Evolutionary conservation across 2,113 vertebrate species (phyloP).

Genomic region (Cephalopholis sonnerati): DNA sequence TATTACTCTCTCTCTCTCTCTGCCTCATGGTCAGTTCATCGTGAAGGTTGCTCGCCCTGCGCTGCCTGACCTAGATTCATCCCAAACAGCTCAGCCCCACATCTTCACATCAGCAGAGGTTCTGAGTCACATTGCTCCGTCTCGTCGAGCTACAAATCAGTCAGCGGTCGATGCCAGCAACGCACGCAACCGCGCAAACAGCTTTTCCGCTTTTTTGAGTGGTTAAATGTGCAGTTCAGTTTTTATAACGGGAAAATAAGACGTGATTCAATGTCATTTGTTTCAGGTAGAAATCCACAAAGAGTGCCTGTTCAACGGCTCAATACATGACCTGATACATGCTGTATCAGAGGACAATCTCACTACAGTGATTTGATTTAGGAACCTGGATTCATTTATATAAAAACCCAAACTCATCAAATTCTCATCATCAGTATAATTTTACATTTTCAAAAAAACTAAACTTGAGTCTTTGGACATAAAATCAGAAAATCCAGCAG

Average conservation of each 20-base stretch:
- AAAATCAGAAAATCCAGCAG: no score
- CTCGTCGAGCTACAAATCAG: slow-evolving; percentile 9
- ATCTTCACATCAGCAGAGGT: slow-evolving; percentile 56
- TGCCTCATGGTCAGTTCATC: slow-evolving; percentile 49
- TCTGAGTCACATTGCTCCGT: slow-evolving; percentile 50
- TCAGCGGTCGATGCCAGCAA: background rate
- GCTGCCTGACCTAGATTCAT: slow-evolving; percentile 73
- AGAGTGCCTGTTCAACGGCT: background rate
- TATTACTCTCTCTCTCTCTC: slow-evolving; percentile 41
- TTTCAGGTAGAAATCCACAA: background rate
- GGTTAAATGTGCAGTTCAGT: background rate
- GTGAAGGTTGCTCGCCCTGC: slow-evolving; percentile 30
- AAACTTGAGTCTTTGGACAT: no score
- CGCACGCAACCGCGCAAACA: background rate
- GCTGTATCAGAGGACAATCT: background rate
- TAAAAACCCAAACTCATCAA: no score
- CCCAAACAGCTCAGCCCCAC: slow-evolving; percentile 50
- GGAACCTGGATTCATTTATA: background rate
- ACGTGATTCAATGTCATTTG: background rate
- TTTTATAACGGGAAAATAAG: background rate
- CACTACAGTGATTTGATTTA: background rate
- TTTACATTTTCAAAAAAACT: no score
- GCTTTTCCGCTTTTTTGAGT: background rate
- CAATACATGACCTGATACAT: background rate
- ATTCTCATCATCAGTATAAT: background rate